Conservation (phyloP, 2,888 invertebrate species). For the Steinernema hermaphroditum region DNA sequence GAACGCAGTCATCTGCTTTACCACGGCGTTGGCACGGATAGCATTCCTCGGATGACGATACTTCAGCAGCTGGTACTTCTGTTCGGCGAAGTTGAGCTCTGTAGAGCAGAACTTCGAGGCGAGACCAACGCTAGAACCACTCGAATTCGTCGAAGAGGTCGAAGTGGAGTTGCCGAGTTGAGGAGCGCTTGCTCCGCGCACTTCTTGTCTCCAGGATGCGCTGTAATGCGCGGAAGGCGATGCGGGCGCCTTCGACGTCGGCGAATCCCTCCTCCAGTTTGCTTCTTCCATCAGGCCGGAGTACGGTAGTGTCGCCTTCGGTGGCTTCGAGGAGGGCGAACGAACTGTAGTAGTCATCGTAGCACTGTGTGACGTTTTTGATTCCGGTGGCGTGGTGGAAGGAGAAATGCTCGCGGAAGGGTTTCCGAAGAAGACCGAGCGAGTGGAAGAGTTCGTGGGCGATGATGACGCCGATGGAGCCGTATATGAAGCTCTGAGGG, state of each 20-base stretch:
- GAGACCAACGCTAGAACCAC: constrained; percentile 22
- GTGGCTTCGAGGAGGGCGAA: neutral
- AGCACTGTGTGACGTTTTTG: neutral
- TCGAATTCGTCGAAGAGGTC: neutral
- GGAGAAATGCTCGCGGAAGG: constrained; percentile 1
- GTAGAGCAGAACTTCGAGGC: constrained; percentile 23
- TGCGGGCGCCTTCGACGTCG: constrained; percentile 3
- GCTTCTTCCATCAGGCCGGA: neutral
- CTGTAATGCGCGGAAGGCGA: neutral
- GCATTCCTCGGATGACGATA: neutral
- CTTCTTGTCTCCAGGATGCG: neutral
- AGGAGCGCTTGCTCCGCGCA: neutral
- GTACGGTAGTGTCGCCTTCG: neutral
- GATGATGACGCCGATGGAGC: constrained; percentile 18
- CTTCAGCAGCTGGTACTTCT: neutral
- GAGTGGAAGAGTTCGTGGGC: constrained; percentile 13
- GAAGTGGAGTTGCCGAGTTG: neutral
- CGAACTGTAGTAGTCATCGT: constrained; percentile 13
- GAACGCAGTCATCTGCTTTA: neutral
- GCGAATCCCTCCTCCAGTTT: constrained; percentile 20
- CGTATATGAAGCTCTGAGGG: constrained; percentile 9
- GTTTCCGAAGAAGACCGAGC: constrained; percentile 12
- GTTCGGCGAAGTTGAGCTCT: neutral
- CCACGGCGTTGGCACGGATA: neutral
- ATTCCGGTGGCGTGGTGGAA: neutral